These are phyloP conservation scores for Tetragonula clypearis DNA, from an alignment of 1,140 invertebrate genomes.

Conservation along the genomic window DNA sequence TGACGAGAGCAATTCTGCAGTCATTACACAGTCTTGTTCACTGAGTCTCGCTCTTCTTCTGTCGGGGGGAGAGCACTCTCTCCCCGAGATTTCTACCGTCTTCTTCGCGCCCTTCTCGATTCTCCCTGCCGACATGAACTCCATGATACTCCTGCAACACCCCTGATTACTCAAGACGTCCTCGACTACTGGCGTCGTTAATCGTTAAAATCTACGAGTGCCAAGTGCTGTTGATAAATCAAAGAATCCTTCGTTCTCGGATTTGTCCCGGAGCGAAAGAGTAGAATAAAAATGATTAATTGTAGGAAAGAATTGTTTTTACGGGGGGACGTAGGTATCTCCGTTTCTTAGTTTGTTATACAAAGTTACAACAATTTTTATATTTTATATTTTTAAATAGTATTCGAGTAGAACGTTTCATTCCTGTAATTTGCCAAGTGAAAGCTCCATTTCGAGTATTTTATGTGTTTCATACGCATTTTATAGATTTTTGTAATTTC, in stretches of 20 bases:
- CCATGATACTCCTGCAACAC: conserved; percentile 30
- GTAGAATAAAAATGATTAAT: neutral
- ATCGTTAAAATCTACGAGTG: conserved; percentile 42
- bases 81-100: conserved; percentile 7
- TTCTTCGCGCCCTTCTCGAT: conserved; percentile 48
- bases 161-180: conserved; percentile 68
- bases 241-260: conserved; percentile 24
- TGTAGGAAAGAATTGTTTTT: neutral
- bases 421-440: too few relatives aligned
- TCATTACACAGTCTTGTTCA: conserved; percentile 78
- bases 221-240: conserved; percentile 35
- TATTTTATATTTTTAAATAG: too few relatives aligned
- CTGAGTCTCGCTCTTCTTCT: conserved; percentile 67
- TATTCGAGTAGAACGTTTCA: too few relatives aligned
- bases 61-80: neutral
- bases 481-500: too few relatives aligned
- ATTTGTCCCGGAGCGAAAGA: neutral
- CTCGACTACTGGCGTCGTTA: conserved; percentile 69
- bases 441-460: too few relatives aligned
- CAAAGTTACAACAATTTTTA: too few relatives aligned
- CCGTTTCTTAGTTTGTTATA: too few relatives aligned
- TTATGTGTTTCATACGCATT: too few relatives aligned
- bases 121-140: conserved; percentile 42
- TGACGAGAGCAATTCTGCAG: conserved; percentile 76
- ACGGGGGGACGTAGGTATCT: neutral